Conservation (phyloP, 2,113 vertebrate genomes). For the Theropithecus gelada region DNA sequence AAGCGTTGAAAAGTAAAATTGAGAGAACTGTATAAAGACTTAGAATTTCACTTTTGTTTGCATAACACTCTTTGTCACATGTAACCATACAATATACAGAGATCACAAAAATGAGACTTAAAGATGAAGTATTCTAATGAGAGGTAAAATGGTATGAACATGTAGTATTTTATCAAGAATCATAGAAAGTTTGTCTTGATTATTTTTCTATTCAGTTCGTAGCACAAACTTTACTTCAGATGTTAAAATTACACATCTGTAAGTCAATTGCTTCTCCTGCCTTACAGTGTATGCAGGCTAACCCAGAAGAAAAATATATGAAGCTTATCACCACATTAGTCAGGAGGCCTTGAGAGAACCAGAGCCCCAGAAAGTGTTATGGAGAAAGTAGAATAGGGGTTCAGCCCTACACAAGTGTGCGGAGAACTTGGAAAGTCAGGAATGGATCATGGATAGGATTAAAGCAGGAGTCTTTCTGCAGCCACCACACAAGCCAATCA, state of each 20-base stretch:
- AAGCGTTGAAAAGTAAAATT: not conserved
- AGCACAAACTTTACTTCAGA: not conserved
- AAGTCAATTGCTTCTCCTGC: not conserved
- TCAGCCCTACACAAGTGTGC: fast-evolving
- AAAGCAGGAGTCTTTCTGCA: not conserved
- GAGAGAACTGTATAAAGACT: not conserved
- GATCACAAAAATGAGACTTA: not conserved
- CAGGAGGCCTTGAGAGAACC: not conserved
- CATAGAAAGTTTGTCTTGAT: not conserved
- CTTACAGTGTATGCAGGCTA: not conserved
- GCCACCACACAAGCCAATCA: not conserved
- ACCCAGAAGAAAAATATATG: no score
- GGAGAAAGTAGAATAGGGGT: not conserved
- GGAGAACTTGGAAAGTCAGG: not conserved
- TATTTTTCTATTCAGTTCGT: not conserved
- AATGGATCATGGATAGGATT: not conserved
- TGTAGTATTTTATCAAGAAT: not conserved
- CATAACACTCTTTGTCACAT: not conserved
- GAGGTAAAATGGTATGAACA: not conserved
- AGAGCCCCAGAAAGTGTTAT: not conserved
- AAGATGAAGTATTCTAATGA: not conserved
- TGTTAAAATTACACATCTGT: not conserved
- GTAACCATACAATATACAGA: not conserved
- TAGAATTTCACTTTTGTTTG: not conserved
- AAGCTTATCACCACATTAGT: not conserved